These are phyloP conservation scores for Mamestra brassicae DNA, from an alignment of 2,888 invertebrate species.

Conservation along the genomic window DNA sequence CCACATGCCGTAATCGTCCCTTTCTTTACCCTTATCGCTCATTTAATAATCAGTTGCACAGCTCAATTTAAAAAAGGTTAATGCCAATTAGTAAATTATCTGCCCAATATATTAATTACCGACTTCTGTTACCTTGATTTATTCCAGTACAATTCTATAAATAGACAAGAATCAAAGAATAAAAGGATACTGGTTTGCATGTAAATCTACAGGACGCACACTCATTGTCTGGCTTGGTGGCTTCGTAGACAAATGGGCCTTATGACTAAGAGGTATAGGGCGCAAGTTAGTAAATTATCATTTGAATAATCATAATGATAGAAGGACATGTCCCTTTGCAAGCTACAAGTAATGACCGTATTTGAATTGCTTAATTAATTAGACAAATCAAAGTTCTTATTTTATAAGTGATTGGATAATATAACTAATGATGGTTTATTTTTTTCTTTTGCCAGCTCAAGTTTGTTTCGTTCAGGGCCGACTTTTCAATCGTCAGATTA, in stretches of 20 bases:
- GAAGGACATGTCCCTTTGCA: constrained; percentile 23
- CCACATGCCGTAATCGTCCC: too few relatives aligned
- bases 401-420: too few relatives aligned
- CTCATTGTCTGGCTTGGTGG: constrained; percentile 37
- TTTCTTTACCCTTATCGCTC: neutral
- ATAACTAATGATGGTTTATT: too few relatives aligned
- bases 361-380: neutral
- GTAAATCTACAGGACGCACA: constrained; percentile 62
- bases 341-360: constrained; percentile 22
- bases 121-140: constrained; percentile 19
- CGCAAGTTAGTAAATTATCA: constrained; percentile 44
- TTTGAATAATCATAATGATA: constrained; percentile 40
- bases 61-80: neutral
- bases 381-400: too few relatives aligned
- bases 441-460: too few relatives aligned
- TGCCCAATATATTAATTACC: constrained; percentile 14
- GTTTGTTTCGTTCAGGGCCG: too few relatives aligned
- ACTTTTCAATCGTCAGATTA: too few relatives aligned
- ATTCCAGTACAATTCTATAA: constrained; percentile 38
- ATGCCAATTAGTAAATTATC: neutral
- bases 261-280: constrained; percentile 42
- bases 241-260: constrained; percentile 40
- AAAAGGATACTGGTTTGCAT: constrained; percentile 43
- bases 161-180: constrained; percentile 52
- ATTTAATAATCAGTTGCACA: neutral